Percentiles rank a stretch among this genome's conserved stretches.
Evolutionary conservation across 2,797 vertebrate genomes (phyloP).

Genomic region (Channa striata): DNA sequence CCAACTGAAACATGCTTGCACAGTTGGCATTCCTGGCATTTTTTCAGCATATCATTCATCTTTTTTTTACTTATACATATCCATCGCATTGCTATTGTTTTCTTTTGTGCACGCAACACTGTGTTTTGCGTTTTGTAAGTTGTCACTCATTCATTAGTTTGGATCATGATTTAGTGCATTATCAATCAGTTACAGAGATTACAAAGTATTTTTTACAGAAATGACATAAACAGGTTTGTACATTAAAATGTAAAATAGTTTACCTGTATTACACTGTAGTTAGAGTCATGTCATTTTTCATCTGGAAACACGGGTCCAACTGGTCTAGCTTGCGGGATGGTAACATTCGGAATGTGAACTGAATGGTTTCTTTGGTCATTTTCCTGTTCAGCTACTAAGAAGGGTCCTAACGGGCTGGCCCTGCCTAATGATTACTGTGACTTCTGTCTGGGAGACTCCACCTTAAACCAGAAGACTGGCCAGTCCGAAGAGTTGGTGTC

Average conservation of each 20-base stretch:
- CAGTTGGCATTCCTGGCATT: slow-evolving; percentile 38
- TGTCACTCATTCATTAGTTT: slow-evolving; percentile 50
- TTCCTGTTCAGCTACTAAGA: slow-evolving; percentile 86
- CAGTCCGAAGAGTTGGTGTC: slow-evolving; percentile 96
- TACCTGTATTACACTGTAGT: neutral
- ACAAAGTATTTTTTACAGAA: slow-evolving; percentile 5
- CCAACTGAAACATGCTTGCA: slow-evolving; percentile 45
- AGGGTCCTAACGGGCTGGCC: slow-evolving; percentile 93
- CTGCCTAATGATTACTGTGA: slow-evolving; percentile 97
- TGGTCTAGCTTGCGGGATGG: neutral
- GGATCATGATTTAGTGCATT: slow-evolving; percentile 34
- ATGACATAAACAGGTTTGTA: slow-evolving; percentile 42
- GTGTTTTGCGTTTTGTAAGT: slow-evolving; percentile 52
- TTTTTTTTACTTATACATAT: slow-evolving; percentile 29
- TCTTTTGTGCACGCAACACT: slow-evolving; percentile 45
- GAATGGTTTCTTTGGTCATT: slow-evolving; percentile 34
- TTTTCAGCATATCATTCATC: slow-evolving; percentile 54
- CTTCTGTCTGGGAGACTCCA: slow-evolving; percentile 96
- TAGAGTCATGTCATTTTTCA: neutral
- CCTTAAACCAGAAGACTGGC: slow-evolving; percentile 96
- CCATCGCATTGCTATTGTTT: slow-evolving; percentile 53
- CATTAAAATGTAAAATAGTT: neutral
- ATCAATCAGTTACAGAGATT: slow-evolving; percentile 12
- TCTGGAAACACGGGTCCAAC: neutral
- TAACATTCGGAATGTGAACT: neutral